Evolutionary conservation across 1,140 invertebrate genomes (phyloP).

Genomic region (Euwallacea similis): DNA sequence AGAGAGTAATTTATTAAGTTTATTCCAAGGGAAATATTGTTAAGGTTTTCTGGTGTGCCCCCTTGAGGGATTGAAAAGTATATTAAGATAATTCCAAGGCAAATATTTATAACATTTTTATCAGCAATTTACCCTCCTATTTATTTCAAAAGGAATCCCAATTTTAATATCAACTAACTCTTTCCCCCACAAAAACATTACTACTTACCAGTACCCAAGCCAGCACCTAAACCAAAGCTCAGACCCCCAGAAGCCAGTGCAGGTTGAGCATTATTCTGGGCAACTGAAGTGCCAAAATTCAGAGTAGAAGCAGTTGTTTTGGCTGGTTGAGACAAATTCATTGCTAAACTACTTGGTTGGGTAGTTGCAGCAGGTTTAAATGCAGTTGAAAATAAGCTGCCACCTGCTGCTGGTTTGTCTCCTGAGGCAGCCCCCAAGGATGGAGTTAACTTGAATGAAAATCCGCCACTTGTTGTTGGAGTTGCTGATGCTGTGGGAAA

Average conservation of each 20-base stretch:
- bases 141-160: not conserved
- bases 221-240: not conserved
- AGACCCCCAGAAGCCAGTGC: not conserved
- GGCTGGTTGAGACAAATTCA: not conserved
- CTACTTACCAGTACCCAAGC: not conserved
- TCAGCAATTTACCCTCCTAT: not conserved
- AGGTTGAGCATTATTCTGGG: not conserved
- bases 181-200: not conserved
- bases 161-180: not conserved
- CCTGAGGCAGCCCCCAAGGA: not conserved
- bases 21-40: too few species aligned
- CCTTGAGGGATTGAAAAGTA: not conserved
- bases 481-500: too few species aligned
- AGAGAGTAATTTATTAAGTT: too few species aligned
- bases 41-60: constrained; percentile 13
- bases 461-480: not conserved
- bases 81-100: not conserved
- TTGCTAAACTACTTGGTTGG: not conserved
- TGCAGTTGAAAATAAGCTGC: not conserved
- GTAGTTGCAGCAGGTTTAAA: not conserved
- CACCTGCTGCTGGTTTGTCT: not conserved
- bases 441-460: not conserved
- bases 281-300: constrained; percentile 10
- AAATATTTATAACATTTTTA: not conserved
- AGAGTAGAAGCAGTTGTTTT: constrained; percentile 5